Evolutionary conservation across 2,797 vertebrate species (phyloP).

Genomic region (Etheostoma perlongum): DNA sequence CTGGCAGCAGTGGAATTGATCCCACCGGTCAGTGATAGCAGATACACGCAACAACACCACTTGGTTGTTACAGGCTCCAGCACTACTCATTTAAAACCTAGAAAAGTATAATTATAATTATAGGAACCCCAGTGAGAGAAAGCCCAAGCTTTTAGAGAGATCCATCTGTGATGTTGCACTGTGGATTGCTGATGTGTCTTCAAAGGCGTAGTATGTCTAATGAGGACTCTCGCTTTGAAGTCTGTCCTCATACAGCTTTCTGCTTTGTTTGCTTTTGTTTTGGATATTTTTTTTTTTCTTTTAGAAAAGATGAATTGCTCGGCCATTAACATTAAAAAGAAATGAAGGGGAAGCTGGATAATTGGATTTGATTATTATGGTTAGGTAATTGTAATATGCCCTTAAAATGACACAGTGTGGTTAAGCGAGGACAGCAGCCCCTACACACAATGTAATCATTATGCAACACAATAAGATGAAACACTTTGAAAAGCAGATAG

Average conservation of each 20-base stretch:
- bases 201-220: constrained; percentile 71
- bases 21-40: constrained; percentile 24
- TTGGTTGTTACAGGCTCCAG: constrained; percentile 14
- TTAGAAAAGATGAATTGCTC: constrained; percentile 61
- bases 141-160: constrained; percentile 52
- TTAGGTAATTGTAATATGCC: constrained; percentile 45
- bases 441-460: constrained; percentile 6
- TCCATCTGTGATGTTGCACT: constrained; percentile 65
- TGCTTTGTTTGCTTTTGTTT: constrained; percentile 71
- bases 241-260: constrained; percentile 58
- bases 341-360: constrained; percentile 35
- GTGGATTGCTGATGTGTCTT: constrained; percentile 63
- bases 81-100: constrained; percentile 43
- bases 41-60: constrained; percentile 7
- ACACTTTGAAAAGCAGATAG: constrained; percentile 23
- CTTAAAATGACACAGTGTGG: constrained; percentile 19
- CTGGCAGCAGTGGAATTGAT: constrained; percentile 45
- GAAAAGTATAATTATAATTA: constrained; percentile 58
- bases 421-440: constrained; percentile 19
- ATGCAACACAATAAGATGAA: constrained; percentile 30
- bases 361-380: constrained; percentile 57
- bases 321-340: constrained; percentile 59
- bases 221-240: constrained; percentile 75
- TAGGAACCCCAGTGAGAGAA: constrained; percentile 36
- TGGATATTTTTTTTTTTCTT: constrained; percentile 19